Evolutionary conservation across 2,797 vertebrate genomes (phyloP).

Genomic region (Trachurus trachurus): DNA sequence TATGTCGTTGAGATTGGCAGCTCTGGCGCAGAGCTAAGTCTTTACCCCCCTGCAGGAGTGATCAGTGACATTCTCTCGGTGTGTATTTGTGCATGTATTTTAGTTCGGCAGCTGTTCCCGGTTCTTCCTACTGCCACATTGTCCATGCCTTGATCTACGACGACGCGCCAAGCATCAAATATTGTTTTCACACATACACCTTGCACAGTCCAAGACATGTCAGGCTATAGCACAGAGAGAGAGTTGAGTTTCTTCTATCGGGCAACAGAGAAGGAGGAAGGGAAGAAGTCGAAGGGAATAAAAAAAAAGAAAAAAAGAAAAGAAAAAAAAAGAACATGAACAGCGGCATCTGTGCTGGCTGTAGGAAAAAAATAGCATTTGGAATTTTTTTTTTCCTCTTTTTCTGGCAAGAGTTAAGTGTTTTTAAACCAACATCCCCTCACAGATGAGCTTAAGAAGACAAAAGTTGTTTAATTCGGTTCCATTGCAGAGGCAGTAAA

Average conservation of each 20-base stretch:
- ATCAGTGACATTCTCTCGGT: conserved; percentile 76
- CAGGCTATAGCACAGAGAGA: conserved; percentile 45
- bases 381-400: conserved; percentile 55
- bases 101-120: conserved; percentile 77
- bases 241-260: conserved; percentile 52
- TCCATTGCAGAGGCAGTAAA: conserved; percentile 87
- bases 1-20: conserved; percentile 75
- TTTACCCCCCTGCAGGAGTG: conserved; percentile 71
- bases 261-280: conserved; percentile 60
- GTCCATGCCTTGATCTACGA: conserved; percentile 78
- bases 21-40: conserved; percentile 69
- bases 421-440: conserved; percentile 88
- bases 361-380: conserved; percentile 77
- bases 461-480: conserved; percentile 91
- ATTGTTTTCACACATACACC: conserved; percentile 75
- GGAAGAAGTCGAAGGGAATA: conserved; percentile 47
- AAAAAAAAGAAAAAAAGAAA: conserved; percentile 7
- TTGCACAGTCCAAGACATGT: conserved; percentile 77
- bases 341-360: conserved; percentile 80
- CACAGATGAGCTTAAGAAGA: conserved; percentile 89
- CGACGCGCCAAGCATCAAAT: conserved; percentile 76
- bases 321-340: conserved; percentile 57
- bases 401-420: conserved; percentile 87
- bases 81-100: conserved; percentile 61
- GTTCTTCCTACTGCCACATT: conserved; percentile 80